Base-by-base conservation (phyloP, 2,797 vertebrate genomes). In the Mus minutoides region DNA sequence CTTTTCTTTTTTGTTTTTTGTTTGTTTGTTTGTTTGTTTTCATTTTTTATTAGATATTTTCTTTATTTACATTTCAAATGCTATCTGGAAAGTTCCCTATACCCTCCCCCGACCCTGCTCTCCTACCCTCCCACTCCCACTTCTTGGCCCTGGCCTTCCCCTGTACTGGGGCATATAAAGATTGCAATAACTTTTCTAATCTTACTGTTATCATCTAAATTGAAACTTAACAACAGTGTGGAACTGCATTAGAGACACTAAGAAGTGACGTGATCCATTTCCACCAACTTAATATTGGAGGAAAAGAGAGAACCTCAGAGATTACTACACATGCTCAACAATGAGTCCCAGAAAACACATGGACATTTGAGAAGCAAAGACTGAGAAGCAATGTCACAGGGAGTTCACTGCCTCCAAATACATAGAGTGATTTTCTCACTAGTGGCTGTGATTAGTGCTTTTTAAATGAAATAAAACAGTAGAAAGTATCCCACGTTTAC, bases 1-100 rank as follows among this genome's bases (percentile, higher is more conserved):
- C 49, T 94, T 83, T 95, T 88, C 76, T 84, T 94, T 83, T 95
- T 88, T n/a, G n/a, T n/a, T n/a, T n/a, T n/a, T n/a, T n/a, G n/a
- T n/a, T n/a, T n/a, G n/a, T n/a, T n/a, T n/a, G n/a, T n/a, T n/a
- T n/a, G n/a, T n/a, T n/a, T n/a, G n/a, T n/a, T n/a, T n/a, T n/a
- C n/a, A n/a, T n/a, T n/a, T n/a, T n/a, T n/a, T n/a, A n/a, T n/a
- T n/a, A n/a, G n/a, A n/a, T n/a, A n/a, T n/a, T n/a, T n/a, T n/a
- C n/a, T n/a, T n/a, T n/a, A n/a, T n/a, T n/a, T n/a, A n/a, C n/a
- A n/a, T n/a, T n/a, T n/a, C n/a, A n/a, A n/a, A n/a, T n/a, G n/a
- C n/a, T n/a, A n/a, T n/a, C n/a, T n/a, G n/a, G n/a, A n/a, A n/a
- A n/a, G n/a, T n/a, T n/a, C n/a, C n/a, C n/a, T n/a, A n/a, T n/a